Base-by-base conservation (phyloP, 2,888 invertebrate genomes). In the Ochropacha duplaris region DNA sequence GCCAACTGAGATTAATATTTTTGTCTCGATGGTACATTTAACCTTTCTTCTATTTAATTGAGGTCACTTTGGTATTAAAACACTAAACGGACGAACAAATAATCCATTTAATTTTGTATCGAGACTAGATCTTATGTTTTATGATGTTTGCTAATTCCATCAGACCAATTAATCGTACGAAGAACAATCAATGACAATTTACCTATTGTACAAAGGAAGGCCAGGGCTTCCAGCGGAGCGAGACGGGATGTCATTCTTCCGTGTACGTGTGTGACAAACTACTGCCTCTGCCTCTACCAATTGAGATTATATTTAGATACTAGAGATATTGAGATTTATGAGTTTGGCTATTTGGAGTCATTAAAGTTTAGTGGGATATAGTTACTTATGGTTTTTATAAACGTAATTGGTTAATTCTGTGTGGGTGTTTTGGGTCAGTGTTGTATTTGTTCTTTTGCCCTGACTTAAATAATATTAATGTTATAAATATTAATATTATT, bases 181-280 rank as follows among this genome's bases (percentile, higher is more conserved):
- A 61, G 57, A 56, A 55, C 57, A 60, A 62, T 62, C 62, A 60
- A 59, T 59, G 51, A 54, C 58, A 64, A 62, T 62, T 61, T 61
- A 55, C 54, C 52, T 59, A 54, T 62, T 62, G 2, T 49, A 52
- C 54, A 49, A 34, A 58, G 54, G 54, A 61, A 64, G 61, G 60
- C 58, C 57, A 56, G 54, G 14, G 6, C 0, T 5, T 9, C 19
- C 22, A 22, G 24, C 9, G 3, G 39, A 12, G 24, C 31, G 49
- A 49, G 49, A 50, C 50, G 50, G 55, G 50, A 50, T 50, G 55
- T 49, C 44, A 28, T 31, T 49, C 49, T 49, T 22, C 44, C 39
- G 24, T 44, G 54, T 44, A 44, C 36, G 31, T 26, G 26, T 28
- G 28, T 51, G 28, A 24, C 16, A 16, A 26, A 51, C 51, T 16